Base-by-base conservation (phyloP, 2,113 vertebrate species). In the Megaleporinus macrocephalus region DNA sequence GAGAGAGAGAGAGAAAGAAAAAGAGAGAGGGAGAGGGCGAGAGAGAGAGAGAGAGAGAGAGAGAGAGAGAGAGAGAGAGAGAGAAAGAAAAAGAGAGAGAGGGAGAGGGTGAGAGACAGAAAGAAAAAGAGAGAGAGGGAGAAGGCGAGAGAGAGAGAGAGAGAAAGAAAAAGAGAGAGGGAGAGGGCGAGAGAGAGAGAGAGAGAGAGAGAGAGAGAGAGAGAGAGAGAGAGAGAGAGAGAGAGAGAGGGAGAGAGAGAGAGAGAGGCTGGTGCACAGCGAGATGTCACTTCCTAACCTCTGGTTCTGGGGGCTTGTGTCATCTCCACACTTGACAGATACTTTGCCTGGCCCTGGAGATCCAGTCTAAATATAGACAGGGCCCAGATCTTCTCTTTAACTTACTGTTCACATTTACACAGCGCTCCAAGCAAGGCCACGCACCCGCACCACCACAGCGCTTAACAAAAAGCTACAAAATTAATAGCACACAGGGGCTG, bases 281-380 rank as follows among this genome's bases (percentile, higher is more conserved):
- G 76, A 73, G 84, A 89, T 86, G 88, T 91, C 88, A 81, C 76
- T 83, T 87, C 62, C 73, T 85, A 85, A 91, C 85, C 87, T 87
- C 88, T 78, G 82, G 86, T 85, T 74, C 79, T 71, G 79, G 70
- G 81, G 81, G 82, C 78, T 84, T 84, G 82, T 88, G 88, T 89
- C 88, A 90, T 87, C 85, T 81, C 83, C 71, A 78, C 84, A 85
- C 82, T 89, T 91, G 90, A 81, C 87, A 82, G 83, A 88, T 88
- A 87, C 79, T 80, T 80, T 76, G 73, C 41, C 83, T 84, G 83
- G 86, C 85, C 14, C 83, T 62, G 76, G 85, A 86, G 82, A 90
- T 88, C 80, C 74, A 33, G 65, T 86, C 84, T 91, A 88, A 82
- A 88, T 87, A 85, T 82, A 91, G 85, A 82, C 73, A 74, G 76